Evolutionary conservation across 2,113 vertebrate species (phyloP).

Genomic region (Telmatochromis brachygnathus): DNA sequence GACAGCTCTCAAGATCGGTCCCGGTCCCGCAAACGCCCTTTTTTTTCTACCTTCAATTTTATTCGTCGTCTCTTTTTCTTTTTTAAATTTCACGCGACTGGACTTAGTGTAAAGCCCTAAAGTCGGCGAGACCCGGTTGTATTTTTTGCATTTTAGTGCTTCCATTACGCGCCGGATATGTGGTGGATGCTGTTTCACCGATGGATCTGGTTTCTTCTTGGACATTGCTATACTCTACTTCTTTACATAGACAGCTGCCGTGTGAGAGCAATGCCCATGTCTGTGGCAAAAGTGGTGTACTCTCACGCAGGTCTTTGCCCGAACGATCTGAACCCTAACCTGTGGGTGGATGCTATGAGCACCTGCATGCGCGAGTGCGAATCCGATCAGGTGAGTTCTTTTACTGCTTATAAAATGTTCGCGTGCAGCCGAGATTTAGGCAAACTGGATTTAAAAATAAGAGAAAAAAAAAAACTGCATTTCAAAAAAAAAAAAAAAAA

Average conservation of each 20-base stretch:
- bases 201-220: slow-evolving; percentile 80
- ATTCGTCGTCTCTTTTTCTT: background rate
- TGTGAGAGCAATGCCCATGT: slow-evolving; percentile 70
- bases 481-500: background rate
- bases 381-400: slow-evolving; percentile 84
- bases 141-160: background rate
- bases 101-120: background rate
- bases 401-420: background rate
- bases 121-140: background rate
- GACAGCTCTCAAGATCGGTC: slow-evolving; percentile 15
- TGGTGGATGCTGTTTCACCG: slow-evolving; percentile 73
- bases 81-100: background rate
- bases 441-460: background rate
- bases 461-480: background rate
- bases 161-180: slow-evolving; percentile 69
- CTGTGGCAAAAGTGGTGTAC: slow-evolving; percentile 83
- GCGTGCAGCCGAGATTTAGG: background rate
- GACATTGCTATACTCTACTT: slow-evolving; percentile 65
- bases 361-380: slow-evolving; percentile 94
- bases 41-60: background rate
- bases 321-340: slow-evolving; percentile 98
- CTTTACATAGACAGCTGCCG: slow-evolving; percentile 53
- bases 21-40: background rate
- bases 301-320: slow-evolving; percentile 96
- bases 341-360: slow-evolving; percentile 99